These are phyloP conservation scores for Drosophila kikkawai DNA, from an alignment of 1,140 invertebrate species.

Conservation along the genomic window DNA sequence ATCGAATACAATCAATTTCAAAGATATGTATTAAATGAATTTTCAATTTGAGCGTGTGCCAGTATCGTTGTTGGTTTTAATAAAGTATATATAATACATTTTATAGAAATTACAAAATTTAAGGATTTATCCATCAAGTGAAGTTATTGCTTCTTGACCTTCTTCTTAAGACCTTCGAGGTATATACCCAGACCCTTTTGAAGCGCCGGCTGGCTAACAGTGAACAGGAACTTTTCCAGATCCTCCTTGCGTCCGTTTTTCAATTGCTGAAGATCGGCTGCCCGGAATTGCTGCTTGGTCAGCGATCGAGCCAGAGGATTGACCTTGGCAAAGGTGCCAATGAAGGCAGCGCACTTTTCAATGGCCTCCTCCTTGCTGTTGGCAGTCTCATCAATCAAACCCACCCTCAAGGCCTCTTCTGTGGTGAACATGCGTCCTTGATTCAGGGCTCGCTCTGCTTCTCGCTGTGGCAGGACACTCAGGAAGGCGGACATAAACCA, in stretches of 20 bases:
- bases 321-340: slow-evolving; percentile 88
- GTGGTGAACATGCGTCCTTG: slow-evolving; percentile 90
- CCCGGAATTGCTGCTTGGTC: slow-evolving; percentile 88
- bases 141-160: slow-evolving; percentile 76
- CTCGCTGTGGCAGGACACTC: slow-evolving; percentile 77
- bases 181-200: slow-evolving; percentile 90
- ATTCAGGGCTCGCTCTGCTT: slow-evolving; percentile 90
- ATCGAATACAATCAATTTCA: slow-evolving; percentile 27
- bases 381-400: slow-evolving; percentile 92
- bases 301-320: slow-evolving; percentile 87
- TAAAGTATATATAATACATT: background rate
- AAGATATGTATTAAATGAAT: background rate
- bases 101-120: too few relatives aligned
- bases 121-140: too few relatives aligned
- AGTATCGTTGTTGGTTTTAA: background rate
- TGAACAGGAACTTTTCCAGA: slow-evolving; percentile 87
- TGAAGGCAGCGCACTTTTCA: slow-evolving; percentile 88
- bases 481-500: slow-evolving; percentile 89
- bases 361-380: slow-evolving; percentile 89
- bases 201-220: slow-evolving; percentile 87
- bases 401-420: slow-evolving; percentile 90
- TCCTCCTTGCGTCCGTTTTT: slow-evolving; percentile 88
- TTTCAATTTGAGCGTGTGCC: background rate
- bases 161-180: slow-evolving; percentile 89
- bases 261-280: slow-evolving; percentile 86